phyloP scores from a whole-genome alignment of 2,797 vertebrate genomes.

The Schizothorax lantsangensis region DNA sequence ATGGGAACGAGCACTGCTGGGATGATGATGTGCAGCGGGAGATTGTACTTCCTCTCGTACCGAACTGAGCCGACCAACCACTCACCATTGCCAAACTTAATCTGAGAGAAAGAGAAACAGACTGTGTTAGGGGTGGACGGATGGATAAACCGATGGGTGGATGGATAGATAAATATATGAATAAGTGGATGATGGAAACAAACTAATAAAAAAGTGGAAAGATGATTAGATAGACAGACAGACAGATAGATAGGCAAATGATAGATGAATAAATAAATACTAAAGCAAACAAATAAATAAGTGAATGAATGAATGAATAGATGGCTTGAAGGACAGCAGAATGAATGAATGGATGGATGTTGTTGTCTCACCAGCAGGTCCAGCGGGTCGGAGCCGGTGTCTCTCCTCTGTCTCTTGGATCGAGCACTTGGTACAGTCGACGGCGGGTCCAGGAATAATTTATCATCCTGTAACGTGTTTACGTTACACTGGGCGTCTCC shows the following conservation, averaged over 20 bases:
- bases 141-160: background rate
- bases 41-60: slow-evolving; percentile 82
- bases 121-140: background rate
- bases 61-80: slow-evolving; percentile 89
- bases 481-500: slow-evolving; percentile 89
- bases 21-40: slow-evolving; percentile 89
- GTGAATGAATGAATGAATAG: fast-evolving
- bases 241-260: background rate
- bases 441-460: slow-evolving; percentile 92
- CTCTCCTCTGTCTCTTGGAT: slow-evolving; percentile 87
- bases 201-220: too few species aligned
- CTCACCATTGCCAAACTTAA: slow-evolving; percentile 90
- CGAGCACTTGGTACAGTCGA: slow-evolving; percentile 81
- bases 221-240: background rate
- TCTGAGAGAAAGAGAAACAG: slow-evolving; percentile 71
- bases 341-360: background rate
- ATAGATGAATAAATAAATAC: too few species aligned
- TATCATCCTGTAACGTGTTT: slow-evolving; percentile 91
- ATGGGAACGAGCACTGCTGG: slow-evolving; percentile 94
- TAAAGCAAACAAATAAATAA: too few species aligned
- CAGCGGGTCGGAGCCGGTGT: slow-evolving; percentile 87
- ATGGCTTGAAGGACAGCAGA: background rate
- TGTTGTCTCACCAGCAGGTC: slow-evolving; percentile 85
- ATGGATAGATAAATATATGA: background rate
- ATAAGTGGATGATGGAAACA: background rate